Evolutionary conservation across 2,888 invertebrate species (phyloP).

Genomic region (Amphimallon solstitiale): DNA sequence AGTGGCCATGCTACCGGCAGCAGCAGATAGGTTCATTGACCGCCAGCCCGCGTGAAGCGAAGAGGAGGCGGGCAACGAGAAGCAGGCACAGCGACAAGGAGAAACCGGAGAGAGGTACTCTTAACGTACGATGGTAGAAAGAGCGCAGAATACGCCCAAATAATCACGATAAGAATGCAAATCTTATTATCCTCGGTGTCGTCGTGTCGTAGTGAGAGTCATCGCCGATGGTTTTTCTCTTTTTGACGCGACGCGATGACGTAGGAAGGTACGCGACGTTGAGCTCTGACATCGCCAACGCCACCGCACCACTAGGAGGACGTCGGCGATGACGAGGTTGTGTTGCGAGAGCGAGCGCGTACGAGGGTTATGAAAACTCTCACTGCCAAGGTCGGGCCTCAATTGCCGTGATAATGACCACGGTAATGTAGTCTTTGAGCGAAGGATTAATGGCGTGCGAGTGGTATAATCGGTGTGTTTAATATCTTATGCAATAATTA

Average conservation of each 20-base stretch:
- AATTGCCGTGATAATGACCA: not conserved
- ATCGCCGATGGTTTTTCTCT: slow-evolving; percentile 13
- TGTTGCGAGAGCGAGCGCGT: slow-evolving; percentile 33
- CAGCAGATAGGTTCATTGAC: slow-evolving; percentile 63
- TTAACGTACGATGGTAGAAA: no score
- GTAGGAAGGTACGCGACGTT: no score
- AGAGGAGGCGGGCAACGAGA: slow-evolving; percentile 47
- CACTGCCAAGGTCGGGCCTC: slow-evolving; percentile 38
- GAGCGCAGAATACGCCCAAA: slow-evolving; percentile 44
- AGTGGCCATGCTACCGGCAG: slow-evolving; percentile 62
- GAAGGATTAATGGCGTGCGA: no score
- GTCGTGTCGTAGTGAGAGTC: not conserved
- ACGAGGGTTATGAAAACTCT: slow-evolving; percentile 29
- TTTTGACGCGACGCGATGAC: no score
- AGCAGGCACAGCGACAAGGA: slow-evolving; percentile 55
- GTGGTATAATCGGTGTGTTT: no score
- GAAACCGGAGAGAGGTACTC: no score
- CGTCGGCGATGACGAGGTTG: not conserved
- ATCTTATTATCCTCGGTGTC: slow-evolving; percentile 43
- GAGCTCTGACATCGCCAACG: not conserved
- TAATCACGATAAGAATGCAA: slow-evolving; percentile 56
- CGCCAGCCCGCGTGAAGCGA: slow-evolving; percentile 62
- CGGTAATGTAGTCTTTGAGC: not conserved
- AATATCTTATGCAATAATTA: no score
- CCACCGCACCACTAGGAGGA: slow-evolving; percentile 18